Percentiles rank a stretch among this genome's conserved stretches.
These are phyloP conservation scores for Hydraecia micacea DNA, from an alignment of 2,888 invertebrate species.

Conservation along the genomic window DNA sequence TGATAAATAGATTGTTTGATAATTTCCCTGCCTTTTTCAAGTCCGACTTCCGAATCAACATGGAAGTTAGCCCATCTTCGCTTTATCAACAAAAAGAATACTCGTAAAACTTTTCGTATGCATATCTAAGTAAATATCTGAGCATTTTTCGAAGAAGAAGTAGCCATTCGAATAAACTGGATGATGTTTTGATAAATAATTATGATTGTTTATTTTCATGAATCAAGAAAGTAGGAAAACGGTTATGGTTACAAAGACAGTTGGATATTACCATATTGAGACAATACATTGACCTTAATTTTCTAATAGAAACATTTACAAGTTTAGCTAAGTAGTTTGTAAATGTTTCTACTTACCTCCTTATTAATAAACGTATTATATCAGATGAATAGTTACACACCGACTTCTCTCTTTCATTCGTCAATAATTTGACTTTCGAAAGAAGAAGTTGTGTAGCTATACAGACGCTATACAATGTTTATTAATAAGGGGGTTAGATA, in stretches of 20 bases:
- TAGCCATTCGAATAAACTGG: slow-evolving; percentile 17
- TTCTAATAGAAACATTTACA: not conserved
- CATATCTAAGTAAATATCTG: slow-evolving; percentile 43
- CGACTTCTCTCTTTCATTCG: too few species aligned
- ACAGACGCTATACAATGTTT: too few species aligned
- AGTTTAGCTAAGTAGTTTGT: too few species aligned
- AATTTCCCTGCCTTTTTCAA: slow-evolving; percentile 5
- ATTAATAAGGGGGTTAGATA: too few species aligned
- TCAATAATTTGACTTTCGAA: too few species aligned
- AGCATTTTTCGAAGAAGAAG: slow-evolving; percentile 1
- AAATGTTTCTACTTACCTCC: too few species aligned
- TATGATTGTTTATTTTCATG: slow-evolving; percentile 38
- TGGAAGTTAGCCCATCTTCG: slow-evolving; percentile 14
- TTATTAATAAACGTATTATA: too few species aligned
- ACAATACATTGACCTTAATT: not conserved
- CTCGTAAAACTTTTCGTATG: slow-evolving; percentile 45
- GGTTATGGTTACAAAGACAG: not conserved
- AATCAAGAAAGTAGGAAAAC: slow-evolving; percentile 8
- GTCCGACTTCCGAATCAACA: slow-evolving; percentile 12
- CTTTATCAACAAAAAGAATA: slow-evolving; percentile 44
- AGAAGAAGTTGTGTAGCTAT: too few species aligned
- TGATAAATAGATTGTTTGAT: slow-evolving; percentile 16
- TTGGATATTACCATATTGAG: not conserved
- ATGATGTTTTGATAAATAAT: slow-evolving; percentile 37
- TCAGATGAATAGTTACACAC: too few species aligned